Conservation (phyloP, 2,113 vertebrate species). For the Microtus pennsylvanicus region DNA sequence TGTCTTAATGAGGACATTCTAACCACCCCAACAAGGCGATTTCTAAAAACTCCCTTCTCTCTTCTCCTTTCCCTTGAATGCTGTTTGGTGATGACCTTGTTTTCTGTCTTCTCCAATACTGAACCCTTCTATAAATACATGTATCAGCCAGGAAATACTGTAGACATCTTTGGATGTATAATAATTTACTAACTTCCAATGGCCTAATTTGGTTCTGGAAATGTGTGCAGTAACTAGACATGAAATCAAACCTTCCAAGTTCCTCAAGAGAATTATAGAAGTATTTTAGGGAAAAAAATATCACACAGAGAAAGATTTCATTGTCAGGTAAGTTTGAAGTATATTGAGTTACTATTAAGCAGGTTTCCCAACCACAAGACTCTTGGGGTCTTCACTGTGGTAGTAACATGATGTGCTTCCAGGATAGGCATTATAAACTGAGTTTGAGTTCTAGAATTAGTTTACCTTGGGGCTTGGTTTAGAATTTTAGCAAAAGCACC, state of each 20-base stretch:
- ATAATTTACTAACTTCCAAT: conserved; percentile 21
- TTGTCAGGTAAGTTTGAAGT: conserved; percentile 20
- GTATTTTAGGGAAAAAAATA: neutral
- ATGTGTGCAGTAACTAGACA: neutral
- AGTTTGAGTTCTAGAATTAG: conserved; percentile 1
- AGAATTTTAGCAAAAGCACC: conserved; percentile 41
- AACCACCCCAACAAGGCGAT: neutral
- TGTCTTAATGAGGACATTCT: neutral
- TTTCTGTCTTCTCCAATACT: neutral
- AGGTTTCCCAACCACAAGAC: neutral
- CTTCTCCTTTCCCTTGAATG: neutral
- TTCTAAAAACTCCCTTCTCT: neutral
- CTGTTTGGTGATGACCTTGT: neutral
- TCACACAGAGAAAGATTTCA: neutral
- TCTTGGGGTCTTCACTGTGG: neutral
- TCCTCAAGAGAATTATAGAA: neutral
- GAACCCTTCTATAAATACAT: neutral
- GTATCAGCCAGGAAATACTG: neutral
- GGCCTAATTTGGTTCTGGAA: neutral
- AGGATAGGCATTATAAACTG: neutral
- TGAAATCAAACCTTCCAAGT: conserved; percentile 7
- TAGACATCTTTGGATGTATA: neutral
- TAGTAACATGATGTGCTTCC: neutral
- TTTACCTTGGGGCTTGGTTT: neutral
- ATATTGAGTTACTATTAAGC: neutral